Evolutionary conservation across 2,797 vertebrate genomes (phyloP), one percentile per base, ranked within the genome.

Genomic region (Octomys mimax): DNA sequence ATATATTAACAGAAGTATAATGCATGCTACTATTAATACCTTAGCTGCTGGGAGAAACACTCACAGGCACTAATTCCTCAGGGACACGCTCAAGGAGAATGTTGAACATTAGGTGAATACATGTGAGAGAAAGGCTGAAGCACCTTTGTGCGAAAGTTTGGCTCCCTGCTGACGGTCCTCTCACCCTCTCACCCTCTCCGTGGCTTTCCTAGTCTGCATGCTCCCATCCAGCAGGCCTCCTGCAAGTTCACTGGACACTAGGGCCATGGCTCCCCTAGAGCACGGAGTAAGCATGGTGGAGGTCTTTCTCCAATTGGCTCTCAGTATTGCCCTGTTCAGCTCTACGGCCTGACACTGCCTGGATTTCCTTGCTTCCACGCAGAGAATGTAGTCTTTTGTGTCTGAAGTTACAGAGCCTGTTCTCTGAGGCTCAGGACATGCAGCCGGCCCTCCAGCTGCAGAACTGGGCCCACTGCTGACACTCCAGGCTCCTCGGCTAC

Each of bases 281-380:
- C 95, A 83, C 54, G 75, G 71, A 95, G 85, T 57, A 94, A 54
- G 77, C 61, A 57, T 93, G 54, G 70, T 1, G 0, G 36, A 59
- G 9, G n/a, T 84, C 22, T 16, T 71, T 75, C 96, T 97, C 92
- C 31, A 78, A 96, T 92, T 87, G 87, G 93, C 92, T 73, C 86
- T 96, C 31, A 81, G 95, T 70, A 33, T 31, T 13, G 1, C 39
- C 85, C 96, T 93, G 71, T 95, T 96, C 85, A 94, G 86, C 0
- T 1, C 75, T 73, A 87, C 70, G 57, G 31, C 46, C 80, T 61
- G 88, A 80, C 66, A 66, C 62, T 93, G 87, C 95, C 46, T 68
- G 87, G 33, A 68, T 64, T 89, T 89, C 10, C 6, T n/a, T 62
- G 26, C 59, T 18, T 96, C 95, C 33, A 79, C 28, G 21, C 62